These are phyloP conservation scores for Chymomyza amoena DNA, from an alignment of 2,888 invertebrate genomes.

Conservation along the genomic window DNA sequence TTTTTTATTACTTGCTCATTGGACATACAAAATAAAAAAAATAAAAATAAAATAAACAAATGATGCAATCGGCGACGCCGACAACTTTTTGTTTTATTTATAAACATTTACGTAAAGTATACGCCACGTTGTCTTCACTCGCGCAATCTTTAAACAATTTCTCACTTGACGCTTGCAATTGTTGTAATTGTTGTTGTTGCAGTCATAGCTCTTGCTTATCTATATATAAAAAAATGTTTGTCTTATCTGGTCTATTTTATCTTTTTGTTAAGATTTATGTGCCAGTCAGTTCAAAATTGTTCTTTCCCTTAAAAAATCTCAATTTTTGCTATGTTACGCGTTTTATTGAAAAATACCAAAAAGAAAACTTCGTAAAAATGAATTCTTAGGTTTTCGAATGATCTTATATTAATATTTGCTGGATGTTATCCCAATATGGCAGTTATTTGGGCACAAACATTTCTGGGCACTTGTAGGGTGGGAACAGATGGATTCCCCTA, in stretches of 20 bases:
- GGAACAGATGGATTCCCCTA: too few relatives aligned
- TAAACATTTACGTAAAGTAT: constrained; percentile 42
- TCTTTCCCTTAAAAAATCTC: not conserved
- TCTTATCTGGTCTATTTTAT: not conserved
- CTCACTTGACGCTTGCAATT: constrained; percentile 1
- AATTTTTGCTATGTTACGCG: too few relatives aligned
- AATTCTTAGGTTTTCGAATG: too few relatives aligned
- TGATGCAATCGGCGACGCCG: constrained; percentile 6
- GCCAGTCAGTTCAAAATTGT: constrained; percentile 7
- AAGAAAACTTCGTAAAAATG: too few relatives aligned
- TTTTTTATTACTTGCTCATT: not conserved
- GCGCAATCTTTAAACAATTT: not conserved
- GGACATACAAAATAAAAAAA: not conserved
- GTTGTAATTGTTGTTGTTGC: not conserved
- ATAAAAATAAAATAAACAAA: not conserved
- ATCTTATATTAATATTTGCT: too few relatives aligned
- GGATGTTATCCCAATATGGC: too few relatives aligned
- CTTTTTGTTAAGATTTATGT: not conserved
- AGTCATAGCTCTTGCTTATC: not conserved
- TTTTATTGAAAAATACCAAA: too few relatives aligned
- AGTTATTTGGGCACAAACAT: too few relatives aligned
- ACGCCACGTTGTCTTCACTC: constrained; percentile 13
- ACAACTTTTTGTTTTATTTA: constrained; percentile 40
- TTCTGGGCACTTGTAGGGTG: too few relatives aligned
- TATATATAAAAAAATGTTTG: not conserved